A percentile compares a stretch with the other conserved stretches of the same genome.
Evolutionary conservation across 2,113 vertebrate genomes (phyloP).

Genomic region (Apistogramma diplotaenia): DNA sequence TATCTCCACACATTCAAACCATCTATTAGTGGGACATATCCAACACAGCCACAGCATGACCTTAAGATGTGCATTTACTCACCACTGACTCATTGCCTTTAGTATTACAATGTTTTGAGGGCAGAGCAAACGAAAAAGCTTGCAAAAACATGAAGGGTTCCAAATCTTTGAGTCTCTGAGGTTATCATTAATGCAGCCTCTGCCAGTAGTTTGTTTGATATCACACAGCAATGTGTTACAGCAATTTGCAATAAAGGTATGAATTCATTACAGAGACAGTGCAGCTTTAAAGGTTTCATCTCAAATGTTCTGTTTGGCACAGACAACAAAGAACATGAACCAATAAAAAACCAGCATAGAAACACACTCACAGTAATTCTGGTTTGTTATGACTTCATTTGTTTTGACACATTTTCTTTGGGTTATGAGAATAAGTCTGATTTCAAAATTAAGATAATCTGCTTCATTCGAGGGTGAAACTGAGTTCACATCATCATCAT

Average conservation of each 20-base stretch:
- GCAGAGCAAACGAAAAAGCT: not conserved
- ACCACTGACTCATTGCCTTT: not conserved
- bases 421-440: accelerated
- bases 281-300: not conserved
- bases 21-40: conserved; percentile 7
- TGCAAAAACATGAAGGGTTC: not conserved
- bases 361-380: not conserved
- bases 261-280: not conserved
- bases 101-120: not conserved
- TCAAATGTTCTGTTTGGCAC: too few species aligned
- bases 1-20: conserved; percentile 3
- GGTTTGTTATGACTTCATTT: not conserved
- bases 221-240: not conserved
- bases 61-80: conserved; percentile 20
- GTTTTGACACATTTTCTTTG: not conserved
- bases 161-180: not conserved
- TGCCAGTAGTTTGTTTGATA: not conserved
- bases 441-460: not conserved
- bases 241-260: not conserved
- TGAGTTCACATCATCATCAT: not conserved
- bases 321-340: not conserved
- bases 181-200: not conserved
- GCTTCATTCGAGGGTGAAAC: not conserved
- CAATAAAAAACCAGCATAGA: not conserved
- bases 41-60: not conserved